phyloP scores from a whole-genome alignment of 2,888 invertebrate species.

The Hirtodrosophila histrioides region DNA sequence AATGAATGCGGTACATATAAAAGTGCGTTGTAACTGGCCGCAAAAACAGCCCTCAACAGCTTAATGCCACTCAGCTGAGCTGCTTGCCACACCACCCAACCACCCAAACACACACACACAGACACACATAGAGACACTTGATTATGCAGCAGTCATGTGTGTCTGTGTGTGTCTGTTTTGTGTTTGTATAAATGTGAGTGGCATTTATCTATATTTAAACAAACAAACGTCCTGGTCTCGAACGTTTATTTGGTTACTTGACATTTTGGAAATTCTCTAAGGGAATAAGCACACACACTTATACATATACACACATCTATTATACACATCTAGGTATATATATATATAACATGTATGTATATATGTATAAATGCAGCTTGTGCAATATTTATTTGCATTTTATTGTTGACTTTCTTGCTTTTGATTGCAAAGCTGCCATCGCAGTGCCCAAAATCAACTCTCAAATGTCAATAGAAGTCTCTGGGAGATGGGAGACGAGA shows the following conservation, averaged over 20 bases:
- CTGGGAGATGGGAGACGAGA: background rate
- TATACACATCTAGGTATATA: too few relatives aligned
- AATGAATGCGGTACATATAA: conserved; percentile 43
- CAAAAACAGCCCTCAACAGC: conserved; percentile 53
- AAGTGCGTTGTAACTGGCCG: conserved; percentile 60
- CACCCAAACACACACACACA: conserved; percentile 5
- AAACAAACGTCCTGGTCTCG: conserved; percentile 60
- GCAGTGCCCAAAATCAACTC: conserved; percentile 38
- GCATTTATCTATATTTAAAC: conserved; percentile 77
- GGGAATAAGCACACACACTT: conserved; percentile 38
- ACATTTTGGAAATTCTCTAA: conserved; percentile 66
- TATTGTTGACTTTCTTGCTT: conserved; percentile 70
- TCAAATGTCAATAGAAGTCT: conserved; percentile 40
- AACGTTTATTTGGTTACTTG: conserved; percentile 74
- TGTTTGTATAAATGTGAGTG: conserved; percentile 61
- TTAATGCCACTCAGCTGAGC: conserved; percentile 51
- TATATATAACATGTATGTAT: background rate
- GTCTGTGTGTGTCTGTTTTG: background rate
- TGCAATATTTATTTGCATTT: conserved; percentile 68
- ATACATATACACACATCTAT: conserved; percentile 1
- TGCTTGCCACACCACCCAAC: background rate
- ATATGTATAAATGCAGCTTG: conserved; percentile 7
- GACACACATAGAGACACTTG: conserved; percentile 21
- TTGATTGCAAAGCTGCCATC: conserved; percentile 55
- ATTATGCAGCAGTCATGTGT: conserved; percentile 38